Evolutionary conservation across 2,888 invertebrate species (phyloP), one percentile per base, ranked within the genome.

Genomic region (Aphodius granarius): DNA sequence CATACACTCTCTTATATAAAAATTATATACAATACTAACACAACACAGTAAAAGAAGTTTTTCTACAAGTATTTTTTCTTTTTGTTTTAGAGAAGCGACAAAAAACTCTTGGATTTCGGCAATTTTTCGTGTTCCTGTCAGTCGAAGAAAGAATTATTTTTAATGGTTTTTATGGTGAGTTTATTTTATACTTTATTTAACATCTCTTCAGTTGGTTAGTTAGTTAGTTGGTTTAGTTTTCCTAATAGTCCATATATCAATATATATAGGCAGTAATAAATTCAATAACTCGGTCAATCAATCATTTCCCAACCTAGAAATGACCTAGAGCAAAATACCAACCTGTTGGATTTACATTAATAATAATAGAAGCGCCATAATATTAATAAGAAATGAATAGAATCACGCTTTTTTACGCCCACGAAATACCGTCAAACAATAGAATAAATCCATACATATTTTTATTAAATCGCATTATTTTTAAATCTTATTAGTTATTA

Each of bases 121-220:
- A 43, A n/a, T n/a, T n/a, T 43, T 43, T 43, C 43, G 43, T 43
- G 13, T 3, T 43, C 43, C 43, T 9, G 13, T 43, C 43, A 3
- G 43, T 43, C 43, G 43, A 6, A 43, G 43, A 43, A n/a, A 43
- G 43, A 43, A 43, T 43, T 43, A 76, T 81, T 82, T 84, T 84
- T 84, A 83, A 85, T 85, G 85, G 85, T 85, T 85, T 85, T 84
- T 84, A 85, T 85, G 85, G 85, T 85, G 79, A 85, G 85, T 68
- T 66, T 2, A 20, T 68, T 20, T 68, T 17, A 65, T 65, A 65
- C 17, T 18, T 65, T 15, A 18, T 65, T 62, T 5, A 65, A 16
- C 16, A 65, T 65, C 16, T 17, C 13, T 15, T 13, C 63, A 63
- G 13, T 63, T 15, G 63, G 15, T 63, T 63, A 15, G 63, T 63